phyloP scores from a whole-genome alignment of 2,888 invertebrate species.

The Synanthedon andrenaeformis region DNA sequence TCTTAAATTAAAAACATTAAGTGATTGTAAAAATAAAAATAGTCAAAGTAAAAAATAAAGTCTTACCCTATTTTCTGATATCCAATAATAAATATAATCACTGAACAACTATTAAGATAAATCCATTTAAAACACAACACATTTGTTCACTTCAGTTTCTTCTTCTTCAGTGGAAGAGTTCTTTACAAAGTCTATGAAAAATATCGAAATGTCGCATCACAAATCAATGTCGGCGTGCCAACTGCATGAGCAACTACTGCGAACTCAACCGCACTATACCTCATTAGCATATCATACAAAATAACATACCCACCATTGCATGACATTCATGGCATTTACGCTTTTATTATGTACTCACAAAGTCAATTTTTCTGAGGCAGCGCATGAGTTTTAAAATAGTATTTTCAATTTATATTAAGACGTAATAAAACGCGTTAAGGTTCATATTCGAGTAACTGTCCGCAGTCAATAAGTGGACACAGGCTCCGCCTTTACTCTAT shows the following conservation, averaged over 20 bases:
- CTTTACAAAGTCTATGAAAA: neutral
- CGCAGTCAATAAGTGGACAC: conserved; percentile 15
- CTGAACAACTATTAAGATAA: conserved; percentile 7
- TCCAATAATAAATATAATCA: conserved; percentile 7
- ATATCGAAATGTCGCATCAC: conserved; percentile 32
- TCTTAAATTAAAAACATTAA: too few species aligned
- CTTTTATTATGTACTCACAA: conserved; percentile 21
- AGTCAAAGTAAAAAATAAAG: too few species aligned
- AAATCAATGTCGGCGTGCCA: conserved; percentile 59
- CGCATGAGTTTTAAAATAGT: neutral
- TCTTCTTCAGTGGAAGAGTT: neutral
- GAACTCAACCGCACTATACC: conserved; percentile 58
- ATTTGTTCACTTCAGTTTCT: conserved; percentile 6
- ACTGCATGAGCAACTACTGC: conserved; percentile 62
- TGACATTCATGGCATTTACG: conserved; percentile 18
- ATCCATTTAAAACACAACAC: conserved; percentile 4
- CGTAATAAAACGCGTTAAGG: neutral
- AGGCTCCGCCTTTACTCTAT: conserved; percentile 49
- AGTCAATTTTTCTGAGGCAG: neutral
- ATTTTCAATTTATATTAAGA: neutral
- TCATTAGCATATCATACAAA: conserved; percentile 63
- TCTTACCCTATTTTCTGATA: neutral
- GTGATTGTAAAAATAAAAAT: too few species aligned
- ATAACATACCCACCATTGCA: conserved; percentile 42
- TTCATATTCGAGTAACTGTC: conserved; percentile 1